Base-by-base conservation (phyloP, 92 coral and sea anemone species). In the Umimayanthus kanabou region DNA sequence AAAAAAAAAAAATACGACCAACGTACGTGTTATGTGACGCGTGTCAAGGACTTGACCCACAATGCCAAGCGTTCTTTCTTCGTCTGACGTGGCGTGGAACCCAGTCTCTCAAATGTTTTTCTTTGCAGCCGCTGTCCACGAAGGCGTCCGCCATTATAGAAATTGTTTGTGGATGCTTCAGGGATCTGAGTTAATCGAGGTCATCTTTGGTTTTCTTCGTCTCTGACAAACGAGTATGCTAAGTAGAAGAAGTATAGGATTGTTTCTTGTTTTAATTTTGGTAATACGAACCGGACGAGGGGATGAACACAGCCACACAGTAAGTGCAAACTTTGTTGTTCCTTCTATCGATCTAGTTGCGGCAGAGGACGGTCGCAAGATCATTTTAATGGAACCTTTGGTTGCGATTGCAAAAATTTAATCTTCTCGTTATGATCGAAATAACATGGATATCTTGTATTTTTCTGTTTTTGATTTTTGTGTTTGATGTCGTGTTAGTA, bases 291-390 rank as follows among this genome's bases (percentile, higher is more conserved):
- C 90, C 40, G 92, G 91, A 57, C 87, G 88, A 88, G 99, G 98
- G 30, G 99, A 97, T 90, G 99, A 97, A 95, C 99, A 97, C 91
- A 92, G 88, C 39, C 99, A 97, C 88, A 93, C 87, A 81, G 99
- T 97, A 90, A 92, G 99, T 97, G 18, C 25, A 55, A 83, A 79
- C 18, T 15, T 42, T 76, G 37, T 29, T 81, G 84, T 37, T 61
- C 10, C n/a, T 69, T 39, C 39, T 45, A 49, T 85, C n/a, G 71
- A 29, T 43, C 15, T 88, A 30, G 58, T 42, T 69, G 57, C 75
- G 30, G 43, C 22, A 13, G 77, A 42, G 25, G 18, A 30, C n/a
- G 7, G 67, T 74, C 71, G 84, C 71, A 29, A 45, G 65, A 29
- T 88, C 71, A 61, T 76, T 25, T n/a, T 43, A 37, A 40, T 25